These are phyloP conservation scores for Ceratosolen solmsi DNA, from an alignment of 1,140 invertebrate species.

Conservation along the genomic window DNA sequence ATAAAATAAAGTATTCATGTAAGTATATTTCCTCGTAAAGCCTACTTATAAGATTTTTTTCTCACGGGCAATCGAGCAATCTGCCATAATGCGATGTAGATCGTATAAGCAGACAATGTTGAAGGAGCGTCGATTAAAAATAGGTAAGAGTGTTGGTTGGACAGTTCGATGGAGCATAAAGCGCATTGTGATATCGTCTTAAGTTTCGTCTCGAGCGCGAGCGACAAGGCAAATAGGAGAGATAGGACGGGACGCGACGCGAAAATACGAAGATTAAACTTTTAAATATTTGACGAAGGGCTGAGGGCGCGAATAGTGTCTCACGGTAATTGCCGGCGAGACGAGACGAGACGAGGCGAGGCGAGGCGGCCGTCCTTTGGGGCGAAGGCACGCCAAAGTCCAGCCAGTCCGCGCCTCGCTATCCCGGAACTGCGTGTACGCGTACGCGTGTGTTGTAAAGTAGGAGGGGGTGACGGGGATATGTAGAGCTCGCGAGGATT, in stretches of 20 bases:
- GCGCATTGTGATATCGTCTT: background rate
- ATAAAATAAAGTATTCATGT: background rate
- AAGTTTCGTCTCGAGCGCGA: too few species aligned
- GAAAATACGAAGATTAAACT: conserved; percentile 59
- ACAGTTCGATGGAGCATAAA: background rate
- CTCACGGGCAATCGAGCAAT: background rate
- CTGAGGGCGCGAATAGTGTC: conserved; percentile 65
- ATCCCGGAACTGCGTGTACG: too few species aligned
- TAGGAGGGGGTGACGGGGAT: too few species aligned
- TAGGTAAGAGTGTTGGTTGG: too few species aligned
- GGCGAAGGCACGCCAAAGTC: too few species aligned
- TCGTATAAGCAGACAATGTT: background rate
- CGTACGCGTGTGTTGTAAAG: too few species aligned
- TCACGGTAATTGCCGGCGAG: conserved; percentile 49
- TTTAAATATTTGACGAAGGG: conserved; percentile 69
- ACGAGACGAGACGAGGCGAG: too few species aligned
- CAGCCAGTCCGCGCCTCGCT: too few species aligned
- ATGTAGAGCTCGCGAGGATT: too few species aligned
- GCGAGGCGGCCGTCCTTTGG: too few species aligned
- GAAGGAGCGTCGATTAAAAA: background rate
- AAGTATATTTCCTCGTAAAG: conserved; percentile 1
- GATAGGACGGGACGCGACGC: too few species aligned
- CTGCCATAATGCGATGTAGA: background rate
- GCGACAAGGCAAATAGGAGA: too few species aligned
- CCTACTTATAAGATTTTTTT: background rate